A percentile compares a stretch with the other conserved stretches of the same genome.
These are phyloP conservation scores for Drosophila testacea DNA, from an alignment of 2,888 invertebrate genomes.

Conservation along the genomic window DNA sequence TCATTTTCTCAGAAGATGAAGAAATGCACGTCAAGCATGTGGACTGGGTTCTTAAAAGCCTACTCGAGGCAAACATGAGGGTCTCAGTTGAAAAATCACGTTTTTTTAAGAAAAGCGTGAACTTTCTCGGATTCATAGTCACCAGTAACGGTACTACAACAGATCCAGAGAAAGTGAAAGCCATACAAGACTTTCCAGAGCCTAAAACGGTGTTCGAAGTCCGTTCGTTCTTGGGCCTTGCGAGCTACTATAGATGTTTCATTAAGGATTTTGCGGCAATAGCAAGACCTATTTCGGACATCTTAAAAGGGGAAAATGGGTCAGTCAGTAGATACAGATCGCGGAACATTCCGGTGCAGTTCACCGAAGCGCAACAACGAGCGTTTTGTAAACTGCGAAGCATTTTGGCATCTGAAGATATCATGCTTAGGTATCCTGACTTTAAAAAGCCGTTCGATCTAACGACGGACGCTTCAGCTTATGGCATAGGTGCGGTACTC, in stretches of 20 bases:
- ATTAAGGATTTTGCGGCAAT: background rate
- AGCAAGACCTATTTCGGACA: background rate
- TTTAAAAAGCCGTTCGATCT: conserved; percentile 19
- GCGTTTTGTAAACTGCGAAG: background rate
- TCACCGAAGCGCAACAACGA: too few relatives aligned
- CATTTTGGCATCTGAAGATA: conserved; percentile 15
- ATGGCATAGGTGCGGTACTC: conserved; percentile 9
- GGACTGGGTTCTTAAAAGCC: conserved; percentile 1
- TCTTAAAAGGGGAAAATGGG: too few relatives aligned
- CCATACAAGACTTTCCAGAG: background rate
- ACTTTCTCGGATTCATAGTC: too few relatives aligned
- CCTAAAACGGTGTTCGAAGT: background rate
- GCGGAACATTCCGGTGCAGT: too few relatives aligned
- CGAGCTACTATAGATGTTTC: too few relatives aligned
- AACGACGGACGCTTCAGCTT: conserved; percentile 18
- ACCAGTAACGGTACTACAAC: too few relatives aligned
- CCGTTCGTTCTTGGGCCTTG: too few relatives aligned
- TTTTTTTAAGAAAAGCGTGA: background rate
- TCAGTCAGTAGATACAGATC: too few relatives aligned
- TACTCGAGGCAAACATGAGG: conserved; percentile 3
- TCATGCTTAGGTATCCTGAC: conserved; percentile 14
- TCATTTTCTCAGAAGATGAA: conserved; percentile 1
- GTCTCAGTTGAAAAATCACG: background rate
- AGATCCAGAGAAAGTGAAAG: background rate
- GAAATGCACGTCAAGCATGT: conserved; percentile 1